A percentile compares a stretch with the other conserved stretches of the same genome.
phyloP scores from a whole-genome alignment of 2,888 invertebrate species.

The Drosophila diplacantha region DNA sequence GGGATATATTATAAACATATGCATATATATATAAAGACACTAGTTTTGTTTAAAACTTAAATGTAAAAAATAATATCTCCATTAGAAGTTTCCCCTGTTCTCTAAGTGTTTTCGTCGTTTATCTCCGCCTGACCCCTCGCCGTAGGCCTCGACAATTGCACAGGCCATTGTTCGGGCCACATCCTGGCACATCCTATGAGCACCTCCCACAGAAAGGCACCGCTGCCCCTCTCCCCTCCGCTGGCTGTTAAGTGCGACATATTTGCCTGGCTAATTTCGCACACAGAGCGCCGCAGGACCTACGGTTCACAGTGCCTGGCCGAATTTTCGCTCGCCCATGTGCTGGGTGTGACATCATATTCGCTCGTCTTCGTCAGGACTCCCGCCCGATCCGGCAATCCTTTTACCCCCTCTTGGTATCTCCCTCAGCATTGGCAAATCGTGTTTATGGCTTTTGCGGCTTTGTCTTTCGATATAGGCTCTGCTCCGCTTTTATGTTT shows the following conservation, averaged over 20 bases:
- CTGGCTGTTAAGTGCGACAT: constrained; percentile 69
- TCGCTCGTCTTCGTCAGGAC: constrained; percentile 32
- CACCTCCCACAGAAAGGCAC: constrained; percentile 10
- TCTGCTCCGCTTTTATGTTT: constrained; percentile 51
- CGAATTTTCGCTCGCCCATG: constrained; percentile 5
- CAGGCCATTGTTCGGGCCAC: constrained; percentile 38
- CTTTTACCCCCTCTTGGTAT: constrained; percentile 12
- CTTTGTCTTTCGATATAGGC: constrained; percentile 61
- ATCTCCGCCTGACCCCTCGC: constrained; percentile 33
- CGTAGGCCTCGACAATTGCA: constrained; percentile 57
- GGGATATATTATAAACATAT: too few species aligned
- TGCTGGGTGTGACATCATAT: constrained; percentile 46
- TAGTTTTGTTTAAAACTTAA: background rate
- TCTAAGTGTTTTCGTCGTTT: background rate
- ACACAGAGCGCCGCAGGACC: constrained; percentile 53
- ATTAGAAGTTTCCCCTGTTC: background rate
- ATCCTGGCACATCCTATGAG: constrained; percentile 18
- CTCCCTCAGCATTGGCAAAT: constrained; percentile 12
- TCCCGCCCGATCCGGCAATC: constrained; percentile 7
- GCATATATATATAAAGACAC: background rate
- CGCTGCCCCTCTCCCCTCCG: constrained; percentile 51
- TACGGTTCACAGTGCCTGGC: constrained; percentile 54
- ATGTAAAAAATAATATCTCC: background rate
- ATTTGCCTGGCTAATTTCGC: constrained; percentile 70
- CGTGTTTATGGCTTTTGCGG: constrained; percentile 56